Conservation (phyloP, 2,888 invertebrate genomes). For the Sabatieria punctata region DNA sequence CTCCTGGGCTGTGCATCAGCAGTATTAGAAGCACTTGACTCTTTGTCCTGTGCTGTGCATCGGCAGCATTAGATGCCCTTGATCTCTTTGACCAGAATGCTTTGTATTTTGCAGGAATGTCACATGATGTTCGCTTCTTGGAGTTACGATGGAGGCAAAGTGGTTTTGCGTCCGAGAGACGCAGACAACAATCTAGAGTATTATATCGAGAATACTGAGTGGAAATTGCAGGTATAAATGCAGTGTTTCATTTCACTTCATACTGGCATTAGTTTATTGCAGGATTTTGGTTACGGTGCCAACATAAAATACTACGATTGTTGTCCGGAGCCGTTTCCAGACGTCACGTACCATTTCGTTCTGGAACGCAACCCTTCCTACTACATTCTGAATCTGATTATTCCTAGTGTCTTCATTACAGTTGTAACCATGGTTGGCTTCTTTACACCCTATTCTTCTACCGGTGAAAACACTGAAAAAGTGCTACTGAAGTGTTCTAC, state of each 20-base stretch:
- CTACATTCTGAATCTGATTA: slow-evolving; percentile 27
- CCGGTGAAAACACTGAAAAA: slow-evolving; percentile 28
- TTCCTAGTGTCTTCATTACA: slow-evolving; percentile 26
- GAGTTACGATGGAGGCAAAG: slow-evolving; percentile 10
- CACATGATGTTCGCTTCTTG: slow-evolving; percentile 11
- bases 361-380: slow-evolving; percentile 24
- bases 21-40: no score
- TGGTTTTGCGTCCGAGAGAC: slow-evolving; percentile 2
- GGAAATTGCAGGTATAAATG: slow-evolving; percentile 8
- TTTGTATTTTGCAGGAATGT: slow-evolving; percentile 5
- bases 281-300: slow-evolving; percentile 2
- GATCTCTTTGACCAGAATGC: not conserved
- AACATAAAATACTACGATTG: slow-evolving; percentile 18
- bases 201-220: slow-evolving; percentile 12
- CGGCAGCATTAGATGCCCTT: no score
- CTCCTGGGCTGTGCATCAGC: no score
- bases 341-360: slow-evolving; percentile 25
- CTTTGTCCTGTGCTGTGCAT: no score
- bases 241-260: not conserved
- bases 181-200: slow-evolving; percentile 5
- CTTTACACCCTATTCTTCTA: slow-evolving; percentile 27
- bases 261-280: slow-evolving; percentile 4
- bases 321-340: slow-evolving; percentile 24
- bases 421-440: slow-evolving; percentile 28
- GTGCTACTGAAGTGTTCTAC: no score